phyloP scores from a whole-genome alignment of 2,797 vertebrate species.

The Hydrocynus forskahlii region DNA sequence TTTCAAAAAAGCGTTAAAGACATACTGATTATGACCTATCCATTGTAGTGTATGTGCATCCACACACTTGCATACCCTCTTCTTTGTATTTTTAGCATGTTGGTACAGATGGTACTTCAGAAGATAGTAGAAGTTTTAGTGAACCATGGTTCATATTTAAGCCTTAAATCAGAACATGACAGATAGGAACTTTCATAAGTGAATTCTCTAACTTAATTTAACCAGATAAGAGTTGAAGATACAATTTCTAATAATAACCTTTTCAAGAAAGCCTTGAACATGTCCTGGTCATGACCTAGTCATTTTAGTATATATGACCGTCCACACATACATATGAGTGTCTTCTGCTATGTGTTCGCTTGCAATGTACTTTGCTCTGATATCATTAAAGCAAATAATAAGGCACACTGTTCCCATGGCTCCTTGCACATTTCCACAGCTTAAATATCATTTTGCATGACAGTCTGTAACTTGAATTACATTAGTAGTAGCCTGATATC shows the following conservation, averaged over 20 bases:
- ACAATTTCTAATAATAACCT: slow-evolving; percentile 10
- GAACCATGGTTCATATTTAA: no score
- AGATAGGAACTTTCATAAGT: not conserved
- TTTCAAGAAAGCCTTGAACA: slow-evolving; percentile 3
- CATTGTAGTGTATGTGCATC: no score
- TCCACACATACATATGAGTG: not conserved
- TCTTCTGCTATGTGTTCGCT: not conserved
- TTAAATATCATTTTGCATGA: not conserved
- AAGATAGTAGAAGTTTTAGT: no score
- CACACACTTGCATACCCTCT: no score
- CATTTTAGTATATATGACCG: not conserved
- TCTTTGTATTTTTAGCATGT: no score
- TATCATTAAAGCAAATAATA: not conserved
- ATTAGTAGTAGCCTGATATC: not conserved
- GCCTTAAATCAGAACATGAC: not conserved
- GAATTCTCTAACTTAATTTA: not conserved
- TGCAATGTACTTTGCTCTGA: not conserved
- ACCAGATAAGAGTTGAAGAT: not conserved
- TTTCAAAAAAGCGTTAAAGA: not conserved
- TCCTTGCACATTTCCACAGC: no score
- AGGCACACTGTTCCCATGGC: no score
- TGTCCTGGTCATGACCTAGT: not conserved
- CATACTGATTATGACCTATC: no score
- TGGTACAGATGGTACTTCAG: no score
- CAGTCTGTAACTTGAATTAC: not conserved